Evolutionary conservation across 1,140 invertebrate species (phyloP).

Genomic region (Melipona quadrifasciata): DNA sequence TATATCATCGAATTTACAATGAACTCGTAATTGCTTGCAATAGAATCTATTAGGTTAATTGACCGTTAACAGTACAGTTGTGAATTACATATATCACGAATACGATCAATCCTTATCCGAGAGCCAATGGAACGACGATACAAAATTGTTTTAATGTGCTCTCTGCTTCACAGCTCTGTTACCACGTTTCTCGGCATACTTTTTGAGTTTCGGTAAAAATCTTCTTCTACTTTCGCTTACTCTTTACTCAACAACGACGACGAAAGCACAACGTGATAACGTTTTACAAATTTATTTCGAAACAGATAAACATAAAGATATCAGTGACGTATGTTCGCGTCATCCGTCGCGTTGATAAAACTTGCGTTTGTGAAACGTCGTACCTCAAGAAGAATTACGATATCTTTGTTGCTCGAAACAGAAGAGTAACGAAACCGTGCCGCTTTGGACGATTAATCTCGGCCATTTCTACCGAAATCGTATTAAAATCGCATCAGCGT

Average conservation of each 20-base stretch:
- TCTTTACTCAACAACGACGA: not conserved
- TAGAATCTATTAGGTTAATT: slow-evolving; percentile 2
- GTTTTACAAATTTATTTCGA: no score
- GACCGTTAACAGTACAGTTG: not conserved
- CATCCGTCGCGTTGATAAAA: not conserved
- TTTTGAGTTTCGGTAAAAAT: not conserved
- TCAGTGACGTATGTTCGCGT: no score
- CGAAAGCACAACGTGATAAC: no score
- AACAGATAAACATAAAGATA: no score
- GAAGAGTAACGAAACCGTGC: not conserved
- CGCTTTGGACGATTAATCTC: not conserved
- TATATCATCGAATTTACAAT: not conserved
- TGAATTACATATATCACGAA: not conserved
- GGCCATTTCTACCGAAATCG: not conserved
- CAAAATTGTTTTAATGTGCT: not conserved
- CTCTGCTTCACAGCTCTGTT: not conserved
- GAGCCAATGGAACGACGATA: not conserved
- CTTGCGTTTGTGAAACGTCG: not conserved
- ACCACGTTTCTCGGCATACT: not conserved
- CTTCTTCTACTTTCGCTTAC: not conserved
- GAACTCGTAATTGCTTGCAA: slow-evolving; percentile 1
- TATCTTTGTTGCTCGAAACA: not conserved
- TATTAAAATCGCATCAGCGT: not conserved
- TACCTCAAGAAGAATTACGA: not conserved
- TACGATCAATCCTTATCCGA: not conserved